Conservation (phyloP, 2,888 invertebrate species). For the Schizaphis graminum region DNA sequence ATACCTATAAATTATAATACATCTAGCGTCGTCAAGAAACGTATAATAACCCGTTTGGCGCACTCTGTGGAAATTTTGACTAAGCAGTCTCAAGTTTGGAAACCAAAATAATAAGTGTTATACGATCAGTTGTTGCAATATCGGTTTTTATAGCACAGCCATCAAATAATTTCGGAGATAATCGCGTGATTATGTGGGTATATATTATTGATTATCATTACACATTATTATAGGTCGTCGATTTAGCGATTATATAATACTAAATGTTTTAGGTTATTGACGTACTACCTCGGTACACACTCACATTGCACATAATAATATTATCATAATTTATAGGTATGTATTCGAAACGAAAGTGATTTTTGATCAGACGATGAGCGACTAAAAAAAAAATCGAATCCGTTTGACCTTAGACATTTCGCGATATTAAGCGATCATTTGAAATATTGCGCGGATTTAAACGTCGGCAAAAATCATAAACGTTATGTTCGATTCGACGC, state of each 20-base stretch:
- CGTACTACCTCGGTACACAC: neutral
- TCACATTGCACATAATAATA: neutral
- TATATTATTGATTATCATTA: neutral
- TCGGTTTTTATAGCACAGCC: neutral
- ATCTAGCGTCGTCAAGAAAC: neutral
- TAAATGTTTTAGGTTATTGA: neutral
- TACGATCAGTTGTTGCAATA: neutral
- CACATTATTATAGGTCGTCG: neutral
- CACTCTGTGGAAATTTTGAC: neutral
- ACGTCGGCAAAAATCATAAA: neutral
- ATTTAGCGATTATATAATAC: neutral
- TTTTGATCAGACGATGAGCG: neutral
- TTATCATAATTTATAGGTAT: neutral
- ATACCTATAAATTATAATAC: no score
- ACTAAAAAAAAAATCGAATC: neutral
- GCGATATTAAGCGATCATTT: neutral
- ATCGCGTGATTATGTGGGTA: neutral
- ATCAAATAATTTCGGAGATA: neutral
- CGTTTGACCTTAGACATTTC: neutral
- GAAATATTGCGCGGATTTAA: neutral
- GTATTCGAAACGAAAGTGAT: neutral
- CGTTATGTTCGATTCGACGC: neutral
- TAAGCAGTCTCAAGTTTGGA: neutral
- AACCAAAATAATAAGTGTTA: neutral
- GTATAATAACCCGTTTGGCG: neutral